These are phyloP conservation scores for Papilio elwesi DNA, from an alignment of 2,888 invertebrate species.

Conservation along the genomic window DNA sequence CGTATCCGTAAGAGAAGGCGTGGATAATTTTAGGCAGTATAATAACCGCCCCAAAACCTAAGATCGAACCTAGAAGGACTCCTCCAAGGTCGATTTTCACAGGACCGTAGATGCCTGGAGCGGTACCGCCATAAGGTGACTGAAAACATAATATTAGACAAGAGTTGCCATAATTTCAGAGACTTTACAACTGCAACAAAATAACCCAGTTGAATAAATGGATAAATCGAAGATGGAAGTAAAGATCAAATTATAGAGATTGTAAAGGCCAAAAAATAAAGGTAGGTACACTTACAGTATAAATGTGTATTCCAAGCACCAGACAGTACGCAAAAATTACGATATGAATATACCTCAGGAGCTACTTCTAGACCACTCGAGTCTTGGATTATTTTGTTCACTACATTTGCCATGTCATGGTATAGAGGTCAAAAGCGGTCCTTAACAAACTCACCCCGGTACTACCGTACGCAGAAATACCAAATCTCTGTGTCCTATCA, in stretches of 20 bases:
- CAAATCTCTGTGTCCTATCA: conserved; percentile 82
- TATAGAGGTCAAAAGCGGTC: neutral
- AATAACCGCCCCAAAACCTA: conserved; percentile 92
- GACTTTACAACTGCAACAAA: neutral
- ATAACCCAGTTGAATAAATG: too few relatives aligned
- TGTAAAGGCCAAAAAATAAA: too few relatives aligned
- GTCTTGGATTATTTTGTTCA: neutral
- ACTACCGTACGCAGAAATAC: conserved; percentile 80
- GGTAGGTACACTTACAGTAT: too few relatives aligned
- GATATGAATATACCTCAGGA: too few relatives aligned
- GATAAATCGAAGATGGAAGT: too few relatives aligned
- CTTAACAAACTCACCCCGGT: conserved; percentile 65
- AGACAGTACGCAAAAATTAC: too few relatives aligned
- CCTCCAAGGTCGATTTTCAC: conserved; percentile 93
- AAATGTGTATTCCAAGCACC: too few relatives aligned
- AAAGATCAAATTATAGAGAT: too few relatives aligned
- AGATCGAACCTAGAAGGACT: conserved; percentile 90
- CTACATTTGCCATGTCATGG: neutral
- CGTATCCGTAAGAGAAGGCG: conserved; percentile 87
- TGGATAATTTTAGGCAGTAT: conserved; percentile 91
- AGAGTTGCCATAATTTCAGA: neutral
- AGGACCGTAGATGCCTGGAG: conserved; percentile 87
- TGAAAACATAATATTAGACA: conserved; percentile 49
- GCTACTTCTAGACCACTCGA: neutral
- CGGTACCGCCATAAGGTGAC: conserved; percentile 73